Conservation (phyloP, 1,140 invertebrate species). For the Danaus plexippus region DNA sequence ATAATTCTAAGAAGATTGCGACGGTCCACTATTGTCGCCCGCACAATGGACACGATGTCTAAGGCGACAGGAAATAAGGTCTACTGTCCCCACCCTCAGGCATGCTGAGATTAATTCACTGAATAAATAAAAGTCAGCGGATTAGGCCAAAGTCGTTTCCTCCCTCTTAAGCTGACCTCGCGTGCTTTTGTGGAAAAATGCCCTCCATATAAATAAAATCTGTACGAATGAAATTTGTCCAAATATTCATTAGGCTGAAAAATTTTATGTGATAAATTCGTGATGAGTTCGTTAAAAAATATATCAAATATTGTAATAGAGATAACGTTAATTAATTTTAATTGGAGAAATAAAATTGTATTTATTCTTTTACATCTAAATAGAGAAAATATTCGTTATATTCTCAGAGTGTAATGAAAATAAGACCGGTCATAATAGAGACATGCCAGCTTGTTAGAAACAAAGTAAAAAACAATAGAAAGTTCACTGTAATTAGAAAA, state of each 20-base stretch:
- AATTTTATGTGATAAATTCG: no score
- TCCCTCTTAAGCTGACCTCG: conserved; percentile 69
- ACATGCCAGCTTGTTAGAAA: conserved; percentile 6
- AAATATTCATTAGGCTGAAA: conserved; percentile 5
- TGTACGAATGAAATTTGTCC: conserved; percentile 50
- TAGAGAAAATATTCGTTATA: conserved; percentile 1
- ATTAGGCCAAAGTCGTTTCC: conserved; percentile 68
- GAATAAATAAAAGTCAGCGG: conserved; percentile 72
- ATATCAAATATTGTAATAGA: no score
- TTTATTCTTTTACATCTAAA: no score
- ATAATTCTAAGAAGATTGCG: no score
- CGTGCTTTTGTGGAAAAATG: conserved; percentile 66
- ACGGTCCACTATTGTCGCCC: no score
- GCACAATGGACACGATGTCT: conserved; percentile 13
- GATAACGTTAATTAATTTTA: no score
- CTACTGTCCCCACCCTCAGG: conserved; percentile 45
- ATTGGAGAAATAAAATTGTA: no score
- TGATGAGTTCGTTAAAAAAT: no score
- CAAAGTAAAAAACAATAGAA: conserved; percentile 8
- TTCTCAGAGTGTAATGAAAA: conserved; percentile 1
- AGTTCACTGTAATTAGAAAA: conserved; percentile 17
- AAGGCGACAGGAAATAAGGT: conserved; percentile 57
- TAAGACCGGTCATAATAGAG: conserved; percentile 1
- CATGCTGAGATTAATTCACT: conserved; percentile 66
- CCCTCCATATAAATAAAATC: conserved; percentile 62